These are phyloP conservation scores for Drosophila mayri DNA, from an alignment of 1,140 invertebrate genomes.

Conservation along the genomic window DNA sequence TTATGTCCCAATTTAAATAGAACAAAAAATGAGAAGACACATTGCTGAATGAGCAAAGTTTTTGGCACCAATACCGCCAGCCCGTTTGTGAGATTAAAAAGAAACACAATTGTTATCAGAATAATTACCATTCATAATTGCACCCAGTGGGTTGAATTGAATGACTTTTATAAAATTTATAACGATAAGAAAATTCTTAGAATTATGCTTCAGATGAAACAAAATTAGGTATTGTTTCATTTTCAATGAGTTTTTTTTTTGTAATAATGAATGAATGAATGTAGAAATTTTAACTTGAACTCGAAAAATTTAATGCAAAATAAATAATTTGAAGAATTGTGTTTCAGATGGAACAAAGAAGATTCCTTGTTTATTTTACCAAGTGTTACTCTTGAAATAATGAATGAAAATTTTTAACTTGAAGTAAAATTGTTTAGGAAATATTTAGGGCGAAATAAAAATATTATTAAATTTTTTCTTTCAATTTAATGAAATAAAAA, in stretches of 20 bases:
- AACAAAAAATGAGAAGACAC: constrained; percentile 25
- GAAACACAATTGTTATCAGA: constrained; percentile 8
- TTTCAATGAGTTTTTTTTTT: too few species aligned
- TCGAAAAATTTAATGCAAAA: too few species aligned
- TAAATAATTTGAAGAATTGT: too few species aligned
- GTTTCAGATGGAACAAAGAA: not conserved
- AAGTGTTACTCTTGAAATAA: not conserved
- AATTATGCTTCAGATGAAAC: too few species aligned
- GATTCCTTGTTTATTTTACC: not conserved
- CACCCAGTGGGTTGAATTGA: not conserved
- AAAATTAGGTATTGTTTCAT: too few species aligned
- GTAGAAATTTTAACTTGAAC: too few species aligned
- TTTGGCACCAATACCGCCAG: constrained; percentile 27
- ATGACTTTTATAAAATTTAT: not conserved
- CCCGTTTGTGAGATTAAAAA: constrained; percentile 13
- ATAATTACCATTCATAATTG: not conserved
- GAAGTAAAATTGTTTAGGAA: not conserved
- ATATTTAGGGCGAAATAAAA: not conserved
- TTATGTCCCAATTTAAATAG: constrained; percentile 41
- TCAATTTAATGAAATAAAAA: not conserved
- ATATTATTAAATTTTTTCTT: not conserved
- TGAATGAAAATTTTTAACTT: not conserved
- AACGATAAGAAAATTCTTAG: not conserved
- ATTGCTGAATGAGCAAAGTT: constrained; percentile 35
- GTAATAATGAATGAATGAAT: too few species aligned